Conservation (phyloP, 2,797 vertebrate species). For the Eulemur mongoz region DNA sequence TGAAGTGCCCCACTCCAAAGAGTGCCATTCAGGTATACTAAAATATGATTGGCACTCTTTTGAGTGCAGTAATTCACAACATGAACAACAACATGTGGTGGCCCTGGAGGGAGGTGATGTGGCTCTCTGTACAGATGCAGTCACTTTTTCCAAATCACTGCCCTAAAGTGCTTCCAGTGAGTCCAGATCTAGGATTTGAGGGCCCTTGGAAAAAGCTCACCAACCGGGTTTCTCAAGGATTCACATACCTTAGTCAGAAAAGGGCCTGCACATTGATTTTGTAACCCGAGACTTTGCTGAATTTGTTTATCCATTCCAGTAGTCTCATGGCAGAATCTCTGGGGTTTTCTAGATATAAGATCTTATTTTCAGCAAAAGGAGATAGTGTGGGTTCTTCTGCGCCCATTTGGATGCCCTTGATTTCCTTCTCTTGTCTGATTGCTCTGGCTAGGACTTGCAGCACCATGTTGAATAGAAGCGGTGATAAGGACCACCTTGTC, state of each 20-base stretch:
- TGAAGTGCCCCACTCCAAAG: slow-evolving; percentile 44
- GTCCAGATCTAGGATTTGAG: not conserved
- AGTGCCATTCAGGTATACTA: not conserved
- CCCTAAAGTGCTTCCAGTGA: not conserved
- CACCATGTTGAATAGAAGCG: too few relatives aligned
- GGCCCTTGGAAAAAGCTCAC: not conserved
- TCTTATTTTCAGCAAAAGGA: too few relatives aligned
- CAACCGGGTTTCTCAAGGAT: not conserved
- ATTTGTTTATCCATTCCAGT: too few relatives aligned
- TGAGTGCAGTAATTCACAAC: slow-evolving; percentile 53
- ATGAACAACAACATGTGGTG: not conserved
- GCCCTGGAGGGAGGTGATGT: not conserved
- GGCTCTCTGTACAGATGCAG: not conserved
- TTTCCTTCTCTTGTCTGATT: too few relatives aligned
- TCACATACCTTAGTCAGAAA: not conserved
- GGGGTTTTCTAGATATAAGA: too few relatives aligned
- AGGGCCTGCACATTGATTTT: not conserved
- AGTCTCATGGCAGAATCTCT: too few relatives aligned
- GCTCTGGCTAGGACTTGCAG: too few relatives aligned
- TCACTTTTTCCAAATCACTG: not conserved
- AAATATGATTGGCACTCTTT: slow-evolving; percentile 54
- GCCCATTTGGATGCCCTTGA: too few relatives aligned
- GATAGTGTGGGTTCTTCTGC: too few relatives aligned
- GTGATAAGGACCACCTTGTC: too few relatives aligned
- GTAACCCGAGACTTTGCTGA: too few relatives aligned